A percentile compares a stretch with the other conserved stretches of the same genome.
phyloP scores from a whole-genome alignment of 2,113 vertebrate species.

The Anarrhichthys ocellatus region DNA sequence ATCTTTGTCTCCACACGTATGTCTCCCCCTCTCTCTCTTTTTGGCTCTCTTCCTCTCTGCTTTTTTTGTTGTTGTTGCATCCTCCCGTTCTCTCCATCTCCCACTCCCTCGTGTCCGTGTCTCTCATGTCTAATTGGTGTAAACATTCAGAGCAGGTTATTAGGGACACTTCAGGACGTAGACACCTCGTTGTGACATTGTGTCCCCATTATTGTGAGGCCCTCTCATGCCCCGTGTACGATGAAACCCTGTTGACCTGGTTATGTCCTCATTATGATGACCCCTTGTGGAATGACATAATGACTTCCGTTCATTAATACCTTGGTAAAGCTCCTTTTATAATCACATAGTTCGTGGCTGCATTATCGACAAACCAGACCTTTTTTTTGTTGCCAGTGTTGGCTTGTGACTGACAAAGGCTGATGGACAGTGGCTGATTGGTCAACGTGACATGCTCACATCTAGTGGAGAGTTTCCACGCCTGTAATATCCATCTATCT shows the following conservation, averaged over 20 bases:
- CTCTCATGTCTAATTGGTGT: conserved; percentile 59
- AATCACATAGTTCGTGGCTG: conserved; percentile 9
- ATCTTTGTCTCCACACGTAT: conserved; percentile 23
- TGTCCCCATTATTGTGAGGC: conserved; percentile 58
- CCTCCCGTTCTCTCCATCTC: neutral
- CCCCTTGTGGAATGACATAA: conserved; percentile 49
- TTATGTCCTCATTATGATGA: conserved; percentile 50
- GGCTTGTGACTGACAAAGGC: neutral
- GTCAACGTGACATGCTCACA: neutral
- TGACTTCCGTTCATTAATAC: conserved; percentile 59
- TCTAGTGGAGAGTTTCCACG: neutral
- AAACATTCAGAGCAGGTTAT: conserved; percentile 63
- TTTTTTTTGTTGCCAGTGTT: neutral
- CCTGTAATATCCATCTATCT: neutral
- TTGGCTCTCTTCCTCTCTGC: neutral
- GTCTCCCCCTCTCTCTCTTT: conserved; percentile 1
- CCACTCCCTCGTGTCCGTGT: neutral
- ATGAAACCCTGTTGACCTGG: conserved; percentile 45
- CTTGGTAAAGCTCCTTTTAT: conserved; percentile 40
- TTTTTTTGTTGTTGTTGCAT: neutral
- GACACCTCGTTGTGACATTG: conserved; percentile 57
- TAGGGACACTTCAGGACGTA: conserved; percentile 36
- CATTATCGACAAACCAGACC: conserved; percentile 7
- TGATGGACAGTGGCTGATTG: conserved; percentile 3
- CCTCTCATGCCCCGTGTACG: neutral